Conservation (phyloP, 1,140 invertebrate species). For the Mya arenaria region DNA sequence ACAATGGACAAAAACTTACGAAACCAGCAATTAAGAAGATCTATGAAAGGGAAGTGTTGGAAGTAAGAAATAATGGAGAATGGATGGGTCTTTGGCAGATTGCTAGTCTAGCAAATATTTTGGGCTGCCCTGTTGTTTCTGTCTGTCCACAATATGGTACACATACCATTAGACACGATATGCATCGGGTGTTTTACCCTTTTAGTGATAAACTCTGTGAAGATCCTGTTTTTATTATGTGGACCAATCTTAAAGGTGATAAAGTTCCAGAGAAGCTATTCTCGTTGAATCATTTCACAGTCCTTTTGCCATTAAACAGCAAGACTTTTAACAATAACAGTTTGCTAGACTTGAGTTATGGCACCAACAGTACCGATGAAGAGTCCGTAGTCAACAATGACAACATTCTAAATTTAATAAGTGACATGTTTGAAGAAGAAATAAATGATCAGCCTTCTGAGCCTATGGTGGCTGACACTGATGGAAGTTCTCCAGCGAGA, state of each 20-base stretch:
- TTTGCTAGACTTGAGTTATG: no score
- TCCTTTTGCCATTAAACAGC: no score
- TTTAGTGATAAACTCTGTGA: constrained; percentile 7
- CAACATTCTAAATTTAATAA: no score
- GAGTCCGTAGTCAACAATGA: no score
- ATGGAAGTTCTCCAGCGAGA: no score
- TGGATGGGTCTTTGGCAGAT: constrained; percentile 21
- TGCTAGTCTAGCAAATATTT: constrained; percentile 1
- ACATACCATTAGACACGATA: constrained; percentile 2
- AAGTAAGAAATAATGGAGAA: constrained; percentile 9
- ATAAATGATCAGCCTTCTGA: no score
- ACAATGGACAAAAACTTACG: constrained; percentile 17
- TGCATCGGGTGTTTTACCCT: neutral
- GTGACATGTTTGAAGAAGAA: no score
- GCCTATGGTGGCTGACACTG: no score
- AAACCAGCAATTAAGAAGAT: neutral
- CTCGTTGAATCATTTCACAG: no score
- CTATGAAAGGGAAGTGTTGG: constrained; percentile 9
- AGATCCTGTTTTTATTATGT: constrained; percentile 11
- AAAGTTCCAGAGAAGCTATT: no score
- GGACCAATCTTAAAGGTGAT: constrained; percentile 15
- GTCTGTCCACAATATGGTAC: neutral
- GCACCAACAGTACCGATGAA: no score
- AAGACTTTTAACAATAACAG: no score
- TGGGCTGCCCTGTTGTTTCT: constrained; percentile 7